Evolutionary conservation across 1,140 invertebrate genomes (phyloP).

Genomic region (Cheumatopsyche charites): DNA sequence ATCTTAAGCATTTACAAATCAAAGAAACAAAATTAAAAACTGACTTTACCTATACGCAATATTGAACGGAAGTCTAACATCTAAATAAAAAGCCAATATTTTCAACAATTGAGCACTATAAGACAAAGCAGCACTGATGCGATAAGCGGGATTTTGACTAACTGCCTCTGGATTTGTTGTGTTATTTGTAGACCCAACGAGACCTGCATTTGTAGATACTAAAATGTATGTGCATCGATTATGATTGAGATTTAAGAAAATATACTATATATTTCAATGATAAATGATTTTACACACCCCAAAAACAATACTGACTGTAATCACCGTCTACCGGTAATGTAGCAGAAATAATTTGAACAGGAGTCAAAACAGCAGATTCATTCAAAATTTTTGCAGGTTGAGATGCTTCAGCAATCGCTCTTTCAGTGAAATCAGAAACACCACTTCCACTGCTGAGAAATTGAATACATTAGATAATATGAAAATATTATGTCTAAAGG

Average conservation of each 20-base stretch:
- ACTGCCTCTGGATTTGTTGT: constrained; percentile 53
- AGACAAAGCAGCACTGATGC: constrained; percentile 77
- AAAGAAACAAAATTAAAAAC: not conserved
- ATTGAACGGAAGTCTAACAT: constrained; percentile 76
- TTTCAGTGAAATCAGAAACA: constrained; percentile 34
- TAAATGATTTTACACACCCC: constrained; percentile 34
- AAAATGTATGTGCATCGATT: not conserved
- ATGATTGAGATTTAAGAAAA: not conserved
- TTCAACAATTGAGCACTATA: constrained; percentile 84
- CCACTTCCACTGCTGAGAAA: constrained; percentile 15
- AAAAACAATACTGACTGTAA: constrained; percentile 45
- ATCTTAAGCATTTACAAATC: constrained; percentile 19
- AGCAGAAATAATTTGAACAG: constrained; percentile 41
- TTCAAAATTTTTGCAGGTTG: constrained; percentile 27
- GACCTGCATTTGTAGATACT: constrained; percentile 52
- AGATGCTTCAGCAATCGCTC: constrained; percentile 43
- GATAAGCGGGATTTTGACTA: constrained; percentile 69
- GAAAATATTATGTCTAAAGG: not conserved
- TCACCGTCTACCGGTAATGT: constrained; percentile 43
- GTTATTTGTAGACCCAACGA: constrained; percentile 55
- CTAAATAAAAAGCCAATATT: constrained; percentile 77
- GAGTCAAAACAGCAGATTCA: constrained; percentile 19
- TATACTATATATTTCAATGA: constrained; percentile 11
- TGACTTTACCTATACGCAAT: constrained; percentile 71
- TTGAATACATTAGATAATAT: not conserved